phyloP scores from a whole-genome alignment of 1,140 invertebrate genomes.

The Plectus sambesii region DNA sequence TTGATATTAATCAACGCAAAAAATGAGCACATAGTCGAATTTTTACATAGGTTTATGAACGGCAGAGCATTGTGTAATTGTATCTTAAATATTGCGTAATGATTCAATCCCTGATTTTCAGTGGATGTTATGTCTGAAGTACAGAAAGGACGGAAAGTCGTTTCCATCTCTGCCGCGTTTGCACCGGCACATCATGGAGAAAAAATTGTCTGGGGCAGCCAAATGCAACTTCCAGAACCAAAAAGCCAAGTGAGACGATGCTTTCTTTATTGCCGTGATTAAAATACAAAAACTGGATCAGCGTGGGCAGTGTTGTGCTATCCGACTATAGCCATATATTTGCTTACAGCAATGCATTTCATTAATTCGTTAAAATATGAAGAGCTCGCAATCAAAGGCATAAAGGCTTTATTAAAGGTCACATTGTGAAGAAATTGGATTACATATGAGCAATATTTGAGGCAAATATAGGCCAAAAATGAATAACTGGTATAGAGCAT shows the following conservation, averaged over 20 bases:
- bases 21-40: too few species aligned
- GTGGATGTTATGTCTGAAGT: too few species aligned
- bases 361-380: conserved; percentile 4
- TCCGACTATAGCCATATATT: too few species aligned
- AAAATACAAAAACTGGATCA: too few species aligned
- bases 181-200: conserved; percentile 76
- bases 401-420: conserved; percentile 6
- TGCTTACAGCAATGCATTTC: too few species aligned
- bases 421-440: conserved; percentile 27
- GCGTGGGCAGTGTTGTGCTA: too few species aligned
- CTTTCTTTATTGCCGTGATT: not conserved
- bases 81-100: too few species aligned
- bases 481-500: not conserved
- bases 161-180: conserved; percentile 76
- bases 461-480: conserved; percentile 4
- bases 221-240: conserved; percentile 44
- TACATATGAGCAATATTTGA: conserved; percentile 11
- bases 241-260: conserved; percentile 37
- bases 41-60: too few species aligned
- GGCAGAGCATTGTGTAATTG: too few species aligned
- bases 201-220: conserved; percentile 68
- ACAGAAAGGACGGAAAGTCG: conserved; percentile 52
- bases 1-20: too few species aligned
- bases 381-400: not conserved
- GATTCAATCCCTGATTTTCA: too few species aligned